Conservation (phyloP, 2,888 invertebrate genomes). For the Drosophila koepferae region DNA sequence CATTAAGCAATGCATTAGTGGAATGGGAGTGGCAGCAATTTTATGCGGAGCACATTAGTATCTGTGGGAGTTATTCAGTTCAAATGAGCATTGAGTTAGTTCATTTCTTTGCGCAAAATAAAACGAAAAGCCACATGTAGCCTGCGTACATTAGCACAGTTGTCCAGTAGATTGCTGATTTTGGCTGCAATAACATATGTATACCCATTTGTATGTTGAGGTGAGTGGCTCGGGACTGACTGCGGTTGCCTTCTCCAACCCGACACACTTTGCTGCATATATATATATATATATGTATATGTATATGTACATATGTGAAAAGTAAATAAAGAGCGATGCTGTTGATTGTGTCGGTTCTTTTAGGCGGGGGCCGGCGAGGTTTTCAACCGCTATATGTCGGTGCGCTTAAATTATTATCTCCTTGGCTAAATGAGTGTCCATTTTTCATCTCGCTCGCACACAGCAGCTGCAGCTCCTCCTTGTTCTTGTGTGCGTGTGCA, state of each 20-base stretch:
- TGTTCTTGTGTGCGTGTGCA: conserved; percentile 35
- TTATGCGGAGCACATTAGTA: too few species aligned
- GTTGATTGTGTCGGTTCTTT: conserved; percentile 10
- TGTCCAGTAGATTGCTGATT: conserved; percentile 36
- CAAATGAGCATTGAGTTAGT: conserved; percentile 6
- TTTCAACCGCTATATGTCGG: conserved; percentile 55
- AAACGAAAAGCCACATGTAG: conserved; percentile 40
- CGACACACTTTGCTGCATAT: neutral
- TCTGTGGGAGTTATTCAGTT: neutral
- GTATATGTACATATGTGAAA: neutral
- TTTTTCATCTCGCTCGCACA: conserved; percentile 17
- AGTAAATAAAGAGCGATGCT: conserved; percentile 4
- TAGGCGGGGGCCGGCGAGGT: conserved; percentile 26
- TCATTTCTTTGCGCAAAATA: conserved; percentile 23
- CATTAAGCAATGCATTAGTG: neutral
- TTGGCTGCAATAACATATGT: conserved; percentile 11
- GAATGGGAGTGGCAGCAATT: neutral
- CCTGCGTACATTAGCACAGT: conserved; percentile 33
- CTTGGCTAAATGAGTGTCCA: conserved; percentile 38
- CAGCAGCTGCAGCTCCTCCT: conserved; percentile 1
- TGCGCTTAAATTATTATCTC: conserved; percentile 68
- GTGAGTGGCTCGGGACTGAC: conserved; percentile 10
- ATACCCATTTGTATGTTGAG: conserved; percentile 8
- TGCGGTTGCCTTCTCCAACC: neutral
- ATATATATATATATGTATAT: neutral